Conservation (phyloP, 2,888 invertebrate species). For the Stegana nigrithorax region DNA sequence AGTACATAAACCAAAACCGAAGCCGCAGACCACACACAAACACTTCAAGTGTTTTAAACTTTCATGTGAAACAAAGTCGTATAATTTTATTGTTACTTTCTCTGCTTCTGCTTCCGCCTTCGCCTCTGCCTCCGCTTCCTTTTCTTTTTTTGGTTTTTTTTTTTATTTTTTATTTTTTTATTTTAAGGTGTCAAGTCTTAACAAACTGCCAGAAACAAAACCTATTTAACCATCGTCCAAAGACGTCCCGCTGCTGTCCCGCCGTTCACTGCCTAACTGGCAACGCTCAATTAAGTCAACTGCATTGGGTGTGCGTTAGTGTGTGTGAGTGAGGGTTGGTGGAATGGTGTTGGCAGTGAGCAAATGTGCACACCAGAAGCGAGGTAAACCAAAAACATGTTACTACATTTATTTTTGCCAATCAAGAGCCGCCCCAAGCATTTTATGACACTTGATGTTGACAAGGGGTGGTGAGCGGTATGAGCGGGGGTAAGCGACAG, state of each 20-base stretch:
- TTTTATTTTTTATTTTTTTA: conserved; percentile 3
- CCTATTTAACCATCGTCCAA: not conserved
- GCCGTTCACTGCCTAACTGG: not conserved
- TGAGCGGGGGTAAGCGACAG: no score
- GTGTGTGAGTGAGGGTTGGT: not conserved
- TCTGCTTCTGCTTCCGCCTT: not conserved
- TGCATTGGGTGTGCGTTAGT: not conserved
- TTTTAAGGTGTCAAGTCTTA: conserved; percentile 16
- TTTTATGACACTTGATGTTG: conserved; percentile 47
- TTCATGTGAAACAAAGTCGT: conserved; percentile 1
- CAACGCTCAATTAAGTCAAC: conserved; percentile 9
- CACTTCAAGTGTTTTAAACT: conserved; percentile 17
- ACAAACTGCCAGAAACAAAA: conserved; percentile 6
- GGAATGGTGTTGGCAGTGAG: not conserved
- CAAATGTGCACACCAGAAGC: not conserved
- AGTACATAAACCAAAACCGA: no score
- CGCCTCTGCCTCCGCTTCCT: not conserved
- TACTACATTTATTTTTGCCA: conserved; percentile 49
- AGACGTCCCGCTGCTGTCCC: not conserved
- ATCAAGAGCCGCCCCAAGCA: conserved; percentile 54
- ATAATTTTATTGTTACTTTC: not conserved
- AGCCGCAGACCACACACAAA: conserved; percentile 7
- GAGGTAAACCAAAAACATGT: conserved; percentile 48
- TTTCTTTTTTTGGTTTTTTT: not conserved
- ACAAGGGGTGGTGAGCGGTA: no score